A percentile compares a stretch with the other conserved stretches of the same genome.
These are phyloP conservation scores for Cebus imitator DNA, from an alignment of 2,113 vertebrate genomes.

Conservation along the genomic window DNA sequence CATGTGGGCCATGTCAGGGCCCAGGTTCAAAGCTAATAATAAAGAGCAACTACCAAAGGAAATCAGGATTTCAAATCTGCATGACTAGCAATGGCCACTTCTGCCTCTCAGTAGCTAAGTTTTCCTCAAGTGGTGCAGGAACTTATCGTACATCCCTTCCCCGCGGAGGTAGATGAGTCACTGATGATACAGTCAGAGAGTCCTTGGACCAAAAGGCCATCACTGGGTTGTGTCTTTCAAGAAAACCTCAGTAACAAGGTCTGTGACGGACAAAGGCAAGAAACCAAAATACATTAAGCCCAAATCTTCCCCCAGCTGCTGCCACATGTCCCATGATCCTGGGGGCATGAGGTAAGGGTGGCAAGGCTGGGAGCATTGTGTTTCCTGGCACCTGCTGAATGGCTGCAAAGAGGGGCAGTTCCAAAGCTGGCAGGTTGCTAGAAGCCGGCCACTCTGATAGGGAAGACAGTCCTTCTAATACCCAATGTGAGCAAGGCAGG, in stretches of 20 bases:
- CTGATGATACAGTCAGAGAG: not conserved
- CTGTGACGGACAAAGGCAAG: not conserved
- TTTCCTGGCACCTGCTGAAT: constrained; percentile 50
- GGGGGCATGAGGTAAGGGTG: not conserved
- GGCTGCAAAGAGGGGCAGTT: not conserved
- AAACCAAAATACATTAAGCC: constrained; percentile 32
- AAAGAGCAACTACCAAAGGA: constrained; percentile 19
- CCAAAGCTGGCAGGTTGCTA: not conserved
- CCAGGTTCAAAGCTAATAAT: constrained; percentile 40
- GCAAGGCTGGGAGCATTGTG: not conserved
- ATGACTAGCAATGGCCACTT: constrained; percentile 5
- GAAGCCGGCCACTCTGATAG: not conserved
- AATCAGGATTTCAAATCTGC: constrained; percentile 43
- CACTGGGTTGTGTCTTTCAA: constrained; percentile 38
- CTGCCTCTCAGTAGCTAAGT: not conserved
- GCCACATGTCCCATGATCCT: not conserved
- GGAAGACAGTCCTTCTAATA: not conserved
- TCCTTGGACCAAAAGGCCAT: not conserved
- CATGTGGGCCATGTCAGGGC: not conserved
- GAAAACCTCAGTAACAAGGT: constrained; percentile 28
- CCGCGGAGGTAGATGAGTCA: constrained; percentile 5
- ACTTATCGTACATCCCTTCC: not conserved
- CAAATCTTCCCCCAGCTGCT: not conserved
- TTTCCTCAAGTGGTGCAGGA: not conserved
- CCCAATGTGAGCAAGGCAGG: not conserved